A percentile compares a stretch with the other conserved stretches of the same genome.
Evolutionary conservation across 2,113 vertebrate species (phyloP).

Genomic region (Aegotheles bennettii): DNA sequence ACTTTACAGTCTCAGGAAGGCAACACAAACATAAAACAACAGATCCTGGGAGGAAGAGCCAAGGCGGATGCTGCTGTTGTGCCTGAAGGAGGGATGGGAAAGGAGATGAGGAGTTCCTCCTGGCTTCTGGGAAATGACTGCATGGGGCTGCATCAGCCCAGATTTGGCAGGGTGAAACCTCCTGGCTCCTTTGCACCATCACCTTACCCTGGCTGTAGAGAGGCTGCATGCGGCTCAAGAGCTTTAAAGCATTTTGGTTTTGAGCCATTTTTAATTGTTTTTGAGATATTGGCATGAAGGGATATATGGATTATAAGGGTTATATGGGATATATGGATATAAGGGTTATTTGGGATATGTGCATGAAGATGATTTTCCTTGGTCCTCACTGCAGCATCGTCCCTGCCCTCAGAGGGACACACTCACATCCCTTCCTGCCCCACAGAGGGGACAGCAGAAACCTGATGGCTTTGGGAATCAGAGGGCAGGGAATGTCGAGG

Average conservation of each 20-base stretch:
- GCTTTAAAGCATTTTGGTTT: neutral
- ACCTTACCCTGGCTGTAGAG: neutral
- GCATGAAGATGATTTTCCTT: neutral
- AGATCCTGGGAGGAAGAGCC: neutral
- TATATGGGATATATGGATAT: no score
- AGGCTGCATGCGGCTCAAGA: neutral
- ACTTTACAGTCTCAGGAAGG: neutral
- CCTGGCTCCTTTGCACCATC: neutral
- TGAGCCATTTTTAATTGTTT: neutral
- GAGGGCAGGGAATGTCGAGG: neutral
- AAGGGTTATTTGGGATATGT: no score
- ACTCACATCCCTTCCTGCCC: neutral
- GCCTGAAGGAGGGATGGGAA: neutral
- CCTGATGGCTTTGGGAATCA: neutral
- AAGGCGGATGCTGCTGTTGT: neutral
- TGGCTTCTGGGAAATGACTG: neutral
- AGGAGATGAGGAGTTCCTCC: neutral
- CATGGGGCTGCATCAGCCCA: neutral
- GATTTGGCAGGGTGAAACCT: neutral
- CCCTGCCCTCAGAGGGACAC: neutral
- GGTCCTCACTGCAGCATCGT: fast-evolving
- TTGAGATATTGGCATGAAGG: no score
- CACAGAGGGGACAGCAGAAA: neutral
- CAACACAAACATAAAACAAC: neutral
- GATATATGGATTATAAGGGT: no score